A percentile compares a stretch with the other conserved stretches of the same genome.
These are phyloP conservation scores for Drosophila subquinaria DNA, from an alignment of 2,888 invertebrate species.

Conservation along the genomic window DNA sequence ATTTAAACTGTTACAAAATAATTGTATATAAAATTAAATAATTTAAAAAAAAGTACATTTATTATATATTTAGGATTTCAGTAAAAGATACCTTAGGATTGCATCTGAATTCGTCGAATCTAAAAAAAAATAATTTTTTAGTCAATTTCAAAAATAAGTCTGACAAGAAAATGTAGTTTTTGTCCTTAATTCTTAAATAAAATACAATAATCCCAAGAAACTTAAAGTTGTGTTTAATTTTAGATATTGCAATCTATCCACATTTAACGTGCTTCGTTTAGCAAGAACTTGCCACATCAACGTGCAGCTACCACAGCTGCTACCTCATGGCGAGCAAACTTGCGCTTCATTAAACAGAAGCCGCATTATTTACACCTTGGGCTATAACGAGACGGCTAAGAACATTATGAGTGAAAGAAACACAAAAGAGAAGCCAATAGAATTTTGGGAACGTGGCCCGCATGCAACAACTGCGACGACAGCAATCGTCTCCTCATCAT, in stretches of 20 bases:
- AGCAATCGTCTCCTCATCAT: conserved; percentile 17
- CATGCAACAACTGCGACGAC: conserved; percentile 69
- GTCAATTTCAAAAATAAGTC: not conserved
- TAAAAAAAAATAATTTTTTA: too few species aligned
- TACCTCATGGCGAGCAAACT: conserved; percentile 30
- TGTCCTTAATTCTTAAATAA: not conserved
- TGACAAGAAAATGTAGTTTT: too few species aligned
- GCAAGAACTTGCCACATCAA: conserved; percentile 15
- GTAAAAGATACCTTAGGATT: too few species aligned
- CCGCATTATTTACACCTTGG: conserved; percentile 83
- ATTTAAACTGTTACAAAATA: too few species aligned
- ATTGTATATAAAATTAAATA: too few species aligned
- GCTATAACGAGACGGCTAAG: conserved; percentile 43
- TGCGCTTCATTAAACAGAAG: conserved; percentile 82
- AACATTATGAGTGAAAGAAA: conserved; percentile 14
- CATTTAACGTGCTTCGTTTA: not conserved
- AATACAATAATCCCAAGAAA: not conserved
- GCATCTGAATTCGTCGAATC: too few species aligned
- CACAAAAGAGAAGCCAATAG: conserved; percentile 19
- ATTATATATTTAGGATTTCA: too few species aligned
- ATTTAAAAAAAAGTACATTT: too few species aligned
- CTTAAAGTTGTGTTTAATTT: not conserved
- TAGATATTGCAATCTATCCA: not conserved
- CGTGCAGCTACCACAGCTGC: conserved; percentile 15
- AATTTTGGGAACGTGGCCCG: conserved; percentile 58